Conservation (phyloP, 2,113 vertebrate species). For the Ifrita kowaldi region DNA sequence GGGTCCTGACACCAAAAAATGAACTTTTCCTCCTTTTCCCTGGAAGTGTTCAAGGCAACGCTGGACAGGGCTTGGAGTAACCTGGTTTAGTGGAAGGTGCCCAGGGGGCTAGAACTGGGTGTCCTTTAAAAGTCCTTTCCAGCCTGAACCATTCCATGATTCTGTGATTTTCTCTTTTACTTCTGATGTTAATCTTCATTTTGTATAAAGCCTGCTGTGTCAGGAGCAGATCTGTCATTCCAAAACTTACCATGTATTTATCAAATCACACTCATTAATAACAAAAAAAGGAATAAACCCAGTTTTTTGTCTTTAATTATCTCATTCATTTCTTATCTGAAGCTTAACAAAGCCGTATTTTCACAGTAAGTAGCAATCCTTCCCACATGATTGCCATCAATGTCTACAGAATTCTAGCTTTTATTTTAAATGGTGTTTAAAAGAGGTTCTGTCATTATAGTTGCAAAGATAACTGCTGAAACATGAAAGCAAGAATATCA, state of each 20-base stretch:
- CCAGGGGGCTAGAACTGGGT: neutral
- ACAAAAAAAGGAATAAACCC: neutral
- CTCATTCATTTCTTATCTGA: neutral
- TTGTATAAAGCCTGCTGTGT: neutral
- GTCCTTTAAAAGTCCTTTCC: neutral
- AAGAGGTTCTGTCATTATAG: conserved; percentile 21
- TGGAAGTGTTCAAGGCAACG: neutral
- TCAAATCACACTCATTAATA: neutral
- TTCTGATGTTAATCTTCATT: neutral
- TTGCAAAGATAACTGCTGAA: conserved; percentile 36
- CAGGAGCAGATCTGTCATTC: neutral
- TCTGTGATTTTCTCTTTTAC: neutral
- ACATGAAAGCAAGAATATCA: conserved; percentile 29
- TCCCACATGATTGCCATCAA: conserved; percentile 20
- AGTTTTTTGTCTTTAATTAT: neutral
- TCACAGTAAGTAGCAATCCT: neutral
- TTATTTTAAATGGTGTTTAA: conserved; percentile 39
- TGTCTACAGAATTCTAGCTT: conserved; percentile 19
- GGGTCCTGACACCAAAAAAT: neutral
- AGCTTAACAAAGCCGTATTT: neutral
- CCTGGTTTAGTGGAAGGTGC: neutral
- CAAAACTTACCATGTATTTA: neutral
- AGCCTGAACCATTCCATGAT: neutral
- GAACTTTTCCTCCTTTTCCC: neutral
- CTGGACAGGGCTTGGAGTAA: neutral